Conservation (phyloP, 1,140 invertebrate species). For the Eulimnadia texana region DNA sequence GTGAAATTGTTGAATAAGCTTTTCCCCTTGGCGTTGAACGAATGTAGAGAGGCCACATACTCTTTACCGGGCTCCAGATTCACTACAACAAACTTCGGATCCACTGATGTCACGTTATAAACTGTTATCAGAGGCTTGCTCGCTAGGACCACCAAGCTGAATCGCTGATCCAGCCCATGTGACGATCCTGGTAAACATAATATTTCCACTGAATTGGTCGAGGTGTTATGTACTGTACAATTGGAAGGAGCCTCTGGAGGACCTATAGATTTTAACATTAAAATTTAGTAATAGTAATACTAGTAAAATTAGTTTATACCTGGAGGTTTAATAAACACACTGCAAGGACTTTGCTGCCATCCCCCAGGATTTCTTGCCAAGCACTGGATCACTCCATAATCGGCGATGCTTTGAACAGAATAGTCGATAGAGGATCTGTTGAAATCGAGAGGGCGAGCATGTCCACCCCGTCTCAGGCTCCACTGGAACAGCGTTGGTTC, state of each 20-base stretch:
- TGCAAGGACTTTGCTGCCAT: background rate
- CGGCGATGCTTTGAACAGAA: background rate
- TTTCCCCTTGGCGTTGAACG: constrained; percentile 6
- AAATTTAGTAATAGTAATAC: too few species aligned
- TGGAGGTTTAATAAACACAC: constrained; percentile 1
- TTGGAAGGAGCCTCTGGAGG: background rate
- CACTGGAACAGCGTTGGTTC: background rate
- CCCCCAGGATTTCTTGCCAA: background rate
- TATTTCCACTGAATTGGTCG: background rate
- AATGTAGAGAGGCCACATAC: background rate
- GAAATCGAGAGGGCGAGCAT: background rate
- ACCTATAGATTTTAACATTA: background rate
- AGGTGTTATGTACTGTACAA: constrained; percentile 7
- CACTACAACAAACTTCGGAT: background rate
- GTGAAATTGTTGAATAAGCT: background rate
- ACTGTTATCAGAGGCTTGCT: background rate
- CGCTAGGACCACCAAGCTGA: background rate
- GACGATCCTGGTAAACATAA: background rate
- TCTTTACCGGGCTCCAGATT: constrained; percentile 2
- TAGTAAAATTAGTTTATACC: too few species aligned
- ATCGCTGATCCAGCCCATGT: background rate
- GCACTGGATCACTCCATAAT: constrained; percentile 3
- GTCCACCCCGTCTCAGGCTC: background rate
- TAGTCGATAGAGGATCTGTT: background rate
- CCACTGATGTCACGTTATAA: background rate